Base-by-base conservation (phyloP, 2,888 invertebrate species). In the Tenthredo notha region DNA sequence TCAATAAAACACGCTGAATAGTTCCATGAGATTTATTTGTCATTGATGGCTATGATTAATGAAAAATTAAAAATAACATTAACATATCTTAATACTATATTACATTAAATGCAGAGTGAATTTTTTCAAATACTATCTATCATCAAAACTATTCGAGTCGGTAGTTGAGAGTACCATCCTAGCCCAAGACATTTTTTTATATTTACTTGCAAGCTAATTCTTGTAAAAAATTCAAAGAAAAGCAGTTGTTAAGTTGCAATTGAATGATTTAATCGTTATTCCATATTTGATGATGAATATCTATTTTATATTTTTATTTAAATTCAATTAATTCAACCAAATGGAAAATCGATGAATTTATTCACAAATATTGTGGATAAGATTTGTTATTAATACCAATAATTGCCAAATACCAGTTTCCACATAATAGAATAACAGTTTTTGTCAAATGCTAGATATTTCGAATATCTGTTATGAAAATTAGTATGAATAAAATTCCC, bases 1-100 rank as follows among this genome's bases (percentile, higher is more conserved):
- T 85, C 84, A 87, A 87, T 87, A 86, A 87, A 86, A 86, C 86
- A 87, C 87, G 82, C 84, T 84, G 86, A 87, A 85, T 86, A 85
- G 85, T 86, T 87, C 85, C 84, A 87, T 86, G 87, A 88, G 86
- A 85, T 88, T 88, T 88, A 88, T 87, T 88, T 65, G 86, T 87
- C 86, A 86, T 87, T 86, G 84, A 84, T 85, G 85, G 84, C 86
- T 85, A 85, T 88, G 86, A 80, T 86, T 86, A 87, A 87, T 86
- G 84, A 80, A 80, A 77, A 80, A 80, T 80, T 80, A 80, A 80
- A 80, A 80, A 78, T 80, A 80, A 80, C 80, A 80, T 80, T 61
- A 61, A 80, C 21, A 40, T 80, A 80, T 80, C 80, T 80, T 80
- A 80, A 61, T 61, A 61, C 80, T 80, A 80, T 61, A 80, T 80